Percentiles rank a stretch among this genome's conserved stretches.
Conservation (phyloP, 2,113 vertebrate genomes). For the Neolamprologus modestus region DNA sequence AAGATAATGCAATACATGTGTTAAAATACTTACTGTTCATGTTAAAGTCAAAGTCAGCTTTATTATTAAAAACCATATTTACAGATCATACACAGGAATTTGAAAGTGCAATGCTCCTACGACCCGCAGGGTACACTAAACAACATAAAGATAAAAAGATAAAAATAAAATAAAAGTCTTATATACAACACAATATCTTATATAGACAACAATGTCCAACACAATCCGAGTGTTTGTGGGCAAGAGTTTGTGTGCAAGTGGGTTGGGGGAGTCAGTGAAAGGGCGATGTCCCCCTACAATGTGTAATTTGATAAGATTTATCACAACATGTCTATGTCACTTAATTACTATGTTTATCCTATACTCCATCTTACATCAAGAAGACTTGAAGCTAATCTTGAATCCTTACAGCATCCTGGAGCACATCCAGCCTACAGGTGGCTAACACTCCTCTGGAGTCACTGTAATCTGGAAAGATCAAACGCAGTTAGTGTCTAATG, state of each 20-base stretch:
- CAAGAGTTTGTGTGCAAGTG: background rate
- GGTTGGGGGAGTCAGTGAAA: background rate
- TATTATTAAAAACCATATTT: background rate
- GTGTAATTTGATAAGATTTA: background rate
- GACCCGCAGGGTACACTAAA: background rate
- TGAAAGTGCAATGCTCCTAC: background rate
- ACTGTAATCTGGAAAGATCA: constrained; percentile 17
- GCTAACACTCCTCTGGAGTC: background rate
- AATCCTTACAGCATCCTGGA: background rate
- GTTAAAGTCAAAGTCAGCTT: background rate
- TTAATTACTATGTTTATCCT: background rate
- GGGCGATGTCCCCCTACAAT: background rate
- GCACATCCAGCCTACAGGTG: background rate
- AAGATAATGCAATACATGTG: background rate
- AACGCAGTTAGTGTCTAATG: background rate
- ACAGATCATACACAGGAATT: background rate
- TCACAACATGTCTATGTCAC: background rate
- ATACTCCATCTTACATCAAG: background rate
- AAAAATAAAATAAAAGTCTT: background rate
- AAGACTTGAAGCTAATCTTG: constrained; percentile 9
- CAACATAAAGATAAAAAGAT: background rate
- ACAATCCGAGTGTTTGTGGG: background rate
- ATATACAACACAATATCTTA: background rate
- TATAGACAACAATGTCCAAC: background rate
- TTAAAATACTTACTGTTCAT: background rate